Evolutionary conservation across 2,888 invertebrate genomes (phyloP), one percentile per base, ranked within the genome.

Genomic region (Timema podura): DNA sequence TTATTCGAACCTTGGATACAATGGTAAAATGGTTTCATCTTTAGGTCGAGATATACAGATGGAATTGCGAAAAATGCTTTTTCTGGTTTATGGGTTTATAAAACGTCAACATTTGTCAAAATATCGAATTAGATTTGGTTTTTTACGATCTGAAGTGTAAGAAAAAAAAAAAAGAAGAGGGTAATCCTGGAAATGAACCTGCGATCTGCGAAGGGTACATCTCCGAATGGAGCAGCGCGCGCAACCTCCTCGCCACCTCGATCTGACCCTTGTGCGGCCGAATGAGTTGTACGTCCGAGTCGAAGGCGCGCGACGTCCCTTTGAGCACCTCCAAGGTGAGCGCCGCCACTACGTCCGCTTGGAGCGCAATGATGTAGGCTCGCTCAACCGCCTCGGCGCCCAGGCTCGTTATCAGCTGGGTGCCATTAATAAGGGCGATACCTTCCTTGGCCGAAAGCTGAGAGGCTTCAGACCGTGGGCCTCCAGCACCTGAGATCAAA

Each of bases 261-360:
- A 81, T 82, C 78, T 89, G 89, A 9, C 89, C 89, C 74, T 82
- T 82, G 78, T 89, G 89, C 6, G 88, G 88, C 15, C 89, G 81
- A 54, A 87, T 84, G 70, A 81, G 79, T 72, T 89, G 88, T 46
- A 89, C 86, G 76, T 86, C 88, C 70, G 84, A 83, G 77, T 88
- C 87, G 77, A 88, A 89, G 15, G 89, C 88, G 73, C 84, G 79
- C 1, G 85, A 86, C 5, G 87, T 87, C 68, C 89, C 89, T 77
- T 88, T 89, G 65, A 89, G 80, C 3, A 88, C 89, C 77, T 89
- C 89, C 59, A 89, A 77, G 2, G 87, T 85, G 68, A 89, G 77
- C 1, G 88, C 87, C 0, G 88, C 87, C 10, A 89, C 85, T 8
- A 89, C 84, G 77, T 89, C 88, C 0, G 88, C 88, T 77, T 89